Percentiles rank a stretch among this genome's conserved stretches.
These are phyloP conservation scores for Pedetes capensis DNA, from an alignment of 2,113 vertebrate genomes.

Conservation along the genomic window DNA sequence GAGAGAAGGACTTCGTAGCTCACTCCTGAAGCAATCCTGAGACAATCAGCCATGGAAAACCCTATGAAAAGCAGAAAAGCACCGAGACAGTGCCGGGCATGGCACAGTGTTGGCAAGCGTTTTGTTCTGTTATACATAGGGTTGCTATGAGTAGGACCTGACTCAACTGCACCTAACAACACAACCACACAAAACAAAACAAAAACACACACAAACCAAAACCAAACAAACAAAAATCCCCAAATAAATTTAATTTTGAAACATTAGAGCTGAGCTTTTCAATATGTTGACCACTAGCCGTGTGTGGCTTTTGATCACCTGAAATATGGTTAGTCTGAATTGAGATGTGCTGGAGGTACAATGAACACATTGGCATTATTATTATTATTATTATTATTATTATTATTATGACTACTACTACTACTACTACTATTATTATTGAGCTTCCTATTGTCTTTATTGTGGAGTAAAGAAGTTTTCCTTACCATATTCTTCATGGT, in stretches of 20 bases:
- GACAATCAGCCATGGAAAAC: too few species aligned
- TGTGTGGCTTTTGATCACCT: neutral
- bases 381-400: neutral
- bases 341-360: neutral
- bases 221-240: too few species aligned
- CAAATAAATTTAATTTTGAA: constrained; percentile 3
- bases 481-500: neutral
- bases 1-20: too few species aligned
- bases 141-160: too few species aligned
- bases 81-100: too few species aligned
- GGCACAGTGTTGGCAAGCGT: too few species aligned
- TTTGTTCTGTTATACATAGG: too few species aligned
- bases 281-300: neutral
- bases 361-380: neutral
- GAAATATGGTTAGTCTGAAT: neutral
- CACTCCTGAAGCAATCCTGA: too few species aligned
- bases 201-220: too few species aligned
- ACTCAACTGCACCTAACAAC: too few species aligned
- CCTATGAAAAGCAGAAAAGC: too few species aligned
- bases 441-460: neutral
- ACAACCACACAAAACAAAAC: too few species aligned
- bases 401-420: neutral
- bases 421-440: neutral
- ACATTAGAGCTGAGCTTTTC: neutral
- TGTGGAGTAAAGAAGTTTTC: neutral